phyloP scores from a whole-genome alignment of 2,113 vertebrate species.

The Monarcha castaneiventris region DNA sequence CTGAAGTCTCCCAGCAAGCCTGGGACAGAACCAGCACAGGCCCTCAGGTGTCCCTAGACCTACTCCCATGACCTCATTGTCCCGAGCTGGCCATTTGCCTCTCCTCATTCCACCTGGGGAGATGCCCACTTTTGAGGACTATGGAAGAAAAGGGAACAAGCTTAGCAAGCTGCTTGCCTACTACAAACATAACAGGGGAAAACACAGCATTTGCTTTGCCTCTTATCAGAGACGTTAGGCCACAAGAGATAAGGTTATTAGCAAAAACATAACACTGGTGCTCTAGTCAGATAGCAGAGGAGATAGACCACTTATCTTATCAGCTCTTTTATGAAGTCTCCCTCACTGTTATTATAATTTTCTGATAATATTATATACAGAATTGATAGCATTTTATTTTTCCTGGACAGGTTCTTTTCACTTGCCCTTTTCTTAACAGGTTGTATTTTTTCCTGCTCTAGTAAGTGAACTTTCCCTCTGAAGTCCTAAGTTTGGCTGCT shows the following conservation, averaged over 20 bases:
- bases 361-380: slow-evolving; percentile 48
- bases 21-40: background rate
- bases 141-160: background rate
- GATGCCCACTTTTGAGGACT: background rate
- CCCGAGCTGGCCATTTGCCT: background rate
- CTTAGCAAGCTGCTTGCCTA: background rate
- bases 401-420: slow-evolving; percentile 13
- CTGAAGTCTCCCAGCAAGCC: background rate
- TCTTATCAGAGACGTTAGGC: slow-evolving; percentile 54
- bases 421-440: background rate
- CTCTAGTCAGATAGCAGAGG: slow-evolving; percentile 17
- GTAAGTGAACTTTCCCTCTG: background rate
- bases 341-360: slow-evolving; percentile 30
- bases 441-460: background rate
- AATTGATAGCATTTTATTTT: slow-evolving; percentile 4
- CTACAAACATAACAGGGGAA: background rate
- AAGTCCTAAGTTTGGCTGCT: background rate
- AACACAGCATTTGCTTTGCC: background rate
- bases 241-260: slow-evolving; percentile 52
- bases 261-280: slow-evolving; percentile 20
- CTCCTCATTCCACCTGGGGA: background rate
- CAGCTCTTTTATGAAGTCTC: slow-evolving; percentile 36
- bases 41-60: background rate
- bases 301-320: slow-evolving; percentile 51
- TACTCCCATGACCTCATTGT: accelerated